Base-by-base conservation (phyloP, 2,113 vertebrate species). In the Lepus americanus region DNA sequence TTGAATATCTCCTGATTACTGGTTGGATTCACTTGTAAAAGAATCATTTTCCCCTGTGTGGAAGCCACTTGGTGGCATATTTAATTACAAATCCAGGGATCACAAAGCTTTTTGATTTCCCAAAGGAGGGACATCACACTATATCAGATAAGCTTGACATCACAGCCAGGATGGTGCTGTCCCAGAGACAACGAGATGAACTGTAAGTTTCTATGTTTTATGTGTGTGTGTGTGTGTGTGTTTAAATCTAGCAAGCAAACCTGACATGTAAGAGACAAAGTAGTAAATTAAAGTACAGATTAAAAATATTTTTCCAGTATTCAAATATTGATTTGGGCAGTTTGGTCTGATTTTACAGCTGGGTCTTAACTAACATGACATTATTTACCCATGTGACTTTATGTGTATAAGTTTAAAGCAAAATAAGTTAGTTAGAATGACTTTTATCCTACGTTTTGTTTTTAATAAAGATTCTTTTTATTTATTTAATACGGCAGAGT, bases 171-270 rank as follows among this genome's bases (percentile, higher is more conserved):
- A 99, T 99, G 99, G 99, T 99, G 99, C 99, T 99, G 99, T 99
- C 99, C 98, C 99, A 99, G 98, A 99, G 99, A 98, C 99, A 99
- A 99, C 98, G 99, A 99, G 99, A 99, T 98, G 99, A 99, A 98
- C 98, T 99, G 99, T 99, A 98, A 99, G 99, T 99, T 97, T 87
- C 29, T 95, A 17, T 95, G 29, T 93, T 97, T 90, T 82, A 27
- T 95, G 25, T 44, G 44, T 44, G 44, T 44, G 44, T 4, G 4
- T 44, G 6, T 44, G 5, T 44, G 5, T 78, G 86, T 22, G 63
- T 88, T 66, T 66, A 31, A 55, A 23, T 72, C 87, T 12, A 9
- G 33, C 19, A 70, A 27, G 81, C 80, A 80, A 70, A 61, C 19
- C 6, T 74, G 4, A 74, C 23, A 81, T 4, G 49, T 78, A 87